Conservation (phyloP, 2,797 vertebrate genomes). For the Champsocephalus gunnari region DNA sequence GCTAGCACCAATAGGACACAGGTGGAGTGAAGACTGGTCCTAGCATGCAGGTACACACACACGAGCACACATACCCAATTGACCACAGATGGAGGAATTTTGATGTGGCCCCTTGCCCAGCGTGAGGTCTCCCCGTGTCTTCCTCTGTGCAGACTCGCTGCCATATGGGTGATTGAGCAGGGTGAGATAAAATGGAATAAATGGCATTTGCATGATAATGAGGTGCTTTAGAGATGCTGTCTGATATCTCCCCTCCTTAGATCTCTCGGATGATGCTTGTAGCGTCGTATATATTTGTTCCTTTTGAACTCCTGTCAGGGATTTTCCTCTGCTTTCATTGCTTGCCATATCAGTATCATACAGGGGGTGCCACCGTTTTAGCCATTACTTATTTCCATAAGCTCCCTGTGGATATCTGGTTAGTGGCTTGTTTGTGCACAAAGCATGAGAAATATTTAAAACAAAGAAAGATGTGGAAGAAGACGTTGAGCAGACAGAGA, state of each 20-base stretch:
- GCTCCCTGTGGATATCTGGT: conserved; percentile 30
- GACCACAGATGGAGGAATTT: conserved; percentile 84
- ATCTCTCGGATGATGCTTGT: conserved; percentile 74
- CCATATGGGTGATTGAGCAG: conserved; percentile 83
- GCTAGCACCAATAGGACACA: conserved; percentile 52
- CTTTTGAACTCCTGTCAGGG: conserved; percentile 75
- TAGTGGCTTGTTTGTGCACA: conserved; percentile 17
- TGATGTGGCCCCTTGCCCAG: conserved; percentile 79
- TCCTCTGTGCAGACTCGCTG: conserved; percentile 70
- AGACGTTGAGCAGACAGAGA: conserved; percentile 64
- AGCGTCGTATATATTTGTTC: conserved; percentile 69
- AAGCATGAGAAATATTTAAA: conserved; percentile 23
- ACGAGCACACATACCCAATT: conserved; percentile 47
- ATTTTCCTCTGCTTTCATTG: conserved; percentile 61
- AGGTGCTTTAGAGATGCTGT: conserved; percentile 80
- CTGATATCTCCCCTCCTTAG: conserved; percentile 74
- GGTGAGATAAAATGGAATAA: conserved; percentile 83
- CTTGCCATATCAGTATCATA: conserved; percentile 54
- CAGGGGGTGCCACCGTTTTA: conserved; percentile 39
- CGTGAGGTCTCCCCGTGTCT: conserved; percentile 76
- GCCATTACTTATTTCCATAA: conserved; percentile 35
- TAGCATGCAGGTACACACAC: conserved; percentile 10
- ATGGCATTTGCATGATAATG: conserved; percentile 85
- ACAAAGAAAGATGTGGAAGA: conserved; percentile 47
- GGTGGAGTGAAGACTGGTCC: conserved; percentile 68